phyloP scores from a whole-genome alignment of 2,113 vertebrate genomes.

The Nipponia nippon region DNA sequence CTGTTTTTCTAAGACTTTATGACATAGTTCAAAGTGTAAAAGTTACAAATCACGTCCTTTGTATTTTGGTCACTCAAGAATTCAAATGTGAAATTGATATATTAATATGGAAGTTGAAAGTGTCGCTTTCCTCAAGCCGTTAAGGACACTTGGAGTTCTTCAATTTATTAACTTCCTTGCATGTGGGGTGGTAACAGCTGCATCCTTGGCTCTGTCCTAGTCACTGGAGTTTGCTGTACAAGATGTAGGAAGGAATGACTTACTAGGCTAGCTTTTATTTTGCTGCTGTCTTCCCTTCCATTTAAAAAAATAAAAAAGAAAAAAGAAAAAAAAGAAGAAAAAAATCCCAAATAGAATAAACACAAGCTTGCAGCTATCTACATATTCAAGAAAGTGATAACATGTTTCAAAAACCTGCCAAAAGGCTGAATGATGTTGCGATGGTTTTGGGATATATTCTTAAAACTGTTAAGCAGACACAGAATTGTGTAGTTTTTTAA shows the following conservation, averaged over 20 bases:
- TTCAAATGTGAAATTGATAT: accelerated
- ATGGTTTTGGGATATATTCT: background rate
- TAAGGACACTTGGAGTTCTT: background rate
- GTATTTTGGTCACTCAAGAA: background rate
- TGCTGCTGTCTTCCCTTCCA: background rate
- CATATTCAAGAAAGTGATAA: background rate
- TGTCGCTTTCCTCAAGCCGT: background rate
- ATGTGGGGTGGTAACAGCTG: background rate
- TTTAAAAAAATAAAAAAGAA: too few relatives aligned
- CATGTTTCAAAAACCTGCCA: background rate
- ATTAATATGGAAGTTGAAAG: background rate
- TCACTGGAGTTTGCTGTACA: background rate
- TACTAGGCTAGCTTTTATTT: background rate
- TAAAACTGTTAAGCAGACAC: background rate
- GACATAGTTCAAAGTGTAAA: background rate
- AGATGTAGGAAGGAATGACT: background rate
- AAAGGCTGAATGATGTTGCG: background rate
- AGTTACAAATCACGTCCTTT: background rate
- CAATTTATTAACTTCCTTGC: background rate
- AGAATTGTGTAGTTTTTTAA: background rate
- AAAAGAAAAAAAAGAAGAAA: background rate
- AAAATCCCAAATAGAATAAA: background rate
- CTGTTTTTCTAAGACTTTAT: background rate
- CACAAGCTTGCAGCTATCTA: background rate
- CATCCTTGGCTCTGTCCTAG: background rate